These are phyloP conservation scores for Rosalia funebris DNA, from an alignment of 2,888 invertebrate genomes.

Conservation along the genomic window DNA sequence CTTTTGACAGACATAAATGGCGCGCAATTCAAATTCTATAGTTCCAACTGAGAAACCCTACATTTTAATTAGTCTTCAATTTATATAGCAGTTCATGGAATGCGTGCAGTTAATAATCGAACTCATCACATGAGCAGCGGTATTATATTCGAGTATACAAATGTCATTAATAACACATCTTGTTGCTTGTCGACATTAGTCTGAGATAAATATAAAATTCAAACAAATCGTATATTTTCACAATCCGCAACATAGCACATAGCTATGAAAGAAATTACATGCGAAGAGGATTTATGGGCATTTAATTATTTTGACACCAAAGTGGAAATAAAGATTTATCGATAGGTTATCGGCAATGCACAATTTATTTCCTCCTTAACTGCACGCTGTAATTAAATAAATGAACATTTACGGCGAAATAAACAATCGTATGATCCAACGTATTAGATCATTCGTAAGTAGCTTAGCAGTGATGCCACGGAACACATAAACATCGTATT, in stretches of 20 bases:
- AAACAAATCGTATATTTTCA: background rate
- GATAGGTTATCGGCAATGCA: constrained; percentile 9
- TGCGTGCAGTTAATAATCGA: too few species aligned
- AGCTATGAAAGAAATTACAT: background rate
- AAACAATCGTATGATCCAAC: background rate
- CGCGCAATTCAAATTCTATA: too few species aligned
- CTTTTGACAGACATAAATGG: too few species aligned
- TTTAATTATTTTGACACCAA: constrained; percentile 25
- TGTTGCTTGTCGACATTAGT: too few species aligned
- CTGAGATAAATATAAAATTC: too few species aligned
- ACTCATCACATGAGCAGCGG: too few species aligned
- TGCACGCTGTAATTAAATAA: constrained; percentile 7
- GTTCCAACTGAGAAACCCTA: too few species aligned
- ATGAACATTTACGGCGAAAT: background rate
- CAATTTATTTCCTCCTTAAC: constrained; percentile 5
- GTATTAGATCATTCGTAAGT: constrained; percentile 6
- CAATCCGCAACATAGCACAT: background rate
- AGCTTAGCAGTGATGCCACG: background rate
- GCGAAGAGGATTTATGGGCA: background rate
- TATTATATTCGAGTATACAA: too few species aligned
- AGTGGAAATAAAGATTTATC: constrained; percentile 20
- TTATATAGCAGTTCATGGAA: too few species aligned
- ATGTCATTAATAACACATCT: too few species aligned
- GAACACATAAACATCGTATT: background rate
- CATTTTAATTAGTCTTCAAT: too few species aligned